Conservation (phyloP, 2,888 invertebrate genomes). For the Zygogramma bicolorata region DNA sequence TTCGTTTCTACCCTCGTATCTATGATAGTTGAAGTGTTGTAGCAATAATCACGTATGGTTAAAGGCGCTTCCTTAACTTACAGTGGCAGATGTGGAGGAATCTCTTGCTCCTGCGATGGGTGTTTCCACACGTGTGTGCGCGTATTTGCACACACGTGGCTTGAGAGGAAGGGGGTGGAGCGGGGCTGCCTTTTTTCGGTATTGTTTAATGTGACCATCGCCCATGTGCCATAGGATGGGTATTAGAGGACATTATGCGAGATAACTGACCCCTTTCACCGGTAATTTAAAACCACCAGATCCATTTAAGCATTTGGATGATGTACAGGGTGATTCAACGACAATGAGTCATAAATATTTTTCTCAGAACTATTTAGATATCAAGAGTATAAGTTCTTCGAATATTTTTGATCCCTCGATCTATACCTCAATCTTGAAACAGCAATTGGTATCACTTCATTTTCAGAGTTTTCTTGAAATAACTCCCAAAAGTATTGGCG, state of each 20-base stretch:
- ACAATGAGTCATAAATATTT: no score
- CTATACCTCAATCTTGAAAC: no score
- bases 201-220: conserved; percentile 29
- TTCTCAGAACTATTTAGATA: no score
- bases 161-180: conserved; percentile 25
- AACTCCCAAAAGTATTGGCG: no score
- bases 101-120: neutral
- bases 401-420: no score
- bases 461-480: no score
- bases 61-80: conserved; percentile 4
- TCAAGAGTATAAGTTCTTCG: no score
- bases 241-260: neutral
- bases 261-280: neutral
- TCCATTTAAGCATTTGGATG: neutral
- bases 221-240: conserved; percentile 12
- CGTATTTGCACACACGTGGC: conserved; percentile 23
- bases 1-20: no score
- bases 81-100: conserved; percentile 18
- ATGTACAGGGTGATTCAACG: neutral
- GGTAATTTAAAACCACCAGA: neutral
- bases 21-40: neutral
- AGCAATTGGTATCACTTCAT: no score
- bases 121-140: conserved; percentile 17
- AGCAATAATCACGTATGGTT: neutral
- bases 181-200: conserved; percentile 15